Percentiles rank a stretch among this genome's conserved stretches.
phyloP scores from a whole-genome alignment of 2,797 vertebrate species.

The Crocidura indochinensis region DNA sequence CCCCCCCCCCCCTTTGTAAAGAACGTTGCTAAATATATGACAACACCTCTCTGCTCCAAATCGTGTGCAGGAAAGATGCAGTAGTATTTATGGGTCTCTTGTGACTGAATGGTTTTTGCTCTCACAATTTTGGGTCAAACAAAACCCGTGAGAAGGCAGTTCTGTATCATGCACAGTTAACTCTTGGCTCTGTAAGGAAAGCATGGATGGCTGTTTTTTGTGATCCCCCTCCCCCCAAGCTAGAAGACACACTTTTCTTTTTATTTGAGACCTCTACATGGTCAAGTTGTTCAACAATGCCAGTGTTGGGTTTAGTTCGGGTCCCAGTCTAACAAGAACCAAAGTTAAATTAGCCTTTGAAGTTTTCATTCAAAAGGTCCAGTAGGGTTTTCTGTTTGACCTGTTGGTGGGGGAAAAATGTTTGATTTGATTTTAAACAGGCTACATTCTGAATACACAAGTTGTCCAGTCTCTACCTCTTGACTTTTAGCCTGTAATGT shows the following conservation, averaged over 20 bases:
- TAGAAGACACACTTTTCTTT: slow-evolving; percentile 26
- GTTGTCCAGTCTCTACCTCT: slow-evolving; percentile 42
- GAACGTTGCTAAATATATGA: slow-evolving; percentile 65
- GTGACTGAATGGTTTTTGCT: slow-evolving; percentile 69
- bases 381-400: neutral
- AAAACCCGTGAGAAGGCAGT: slow-evolving; percentile 50
- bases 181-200: slow-evolving; percentile 1
- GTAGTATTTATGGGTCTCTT: slow-evolving; percentile 75
- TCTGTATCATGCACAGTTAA: slow-evolving; percentile 20
- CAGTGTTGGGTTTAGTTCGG: slow-evolving; percentile 7
- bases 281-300: slow-evolving; percentile 16
- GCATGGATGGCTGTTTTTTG: slow-evolving; percentile 45
- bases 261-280: neutral
- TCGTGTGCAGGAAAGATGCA: slow-evolving; percentile 33
- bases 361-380: slow-evolving; percentile 50
- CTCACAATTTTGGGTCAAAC: slow-evolving; percentile 58
- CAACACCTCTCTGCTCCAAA: slow-evolving; percentile 69
- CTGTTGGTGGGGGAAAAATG: slow-evolving; percentile 31
- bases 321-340: slow-evolving; percentile 17
- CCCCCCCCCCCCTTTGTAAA: neutral
- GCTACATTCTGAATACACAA: slow-evolving; percentile 69
- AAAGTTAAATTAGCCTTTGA: slow-evolving; percentile 50
- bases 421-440: slow-evolving; percentile 69
- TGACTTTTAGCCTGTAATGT: slow-evolving; percentile 47
- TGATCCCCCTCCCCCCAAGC: no score